A percentile compares a stretch with the other conserved stretches of the same genome.
Evolutionary conservation across 2,888 invertebrate species (phyloP).

Genomic region (Eupithecia insigniata): DNA sequence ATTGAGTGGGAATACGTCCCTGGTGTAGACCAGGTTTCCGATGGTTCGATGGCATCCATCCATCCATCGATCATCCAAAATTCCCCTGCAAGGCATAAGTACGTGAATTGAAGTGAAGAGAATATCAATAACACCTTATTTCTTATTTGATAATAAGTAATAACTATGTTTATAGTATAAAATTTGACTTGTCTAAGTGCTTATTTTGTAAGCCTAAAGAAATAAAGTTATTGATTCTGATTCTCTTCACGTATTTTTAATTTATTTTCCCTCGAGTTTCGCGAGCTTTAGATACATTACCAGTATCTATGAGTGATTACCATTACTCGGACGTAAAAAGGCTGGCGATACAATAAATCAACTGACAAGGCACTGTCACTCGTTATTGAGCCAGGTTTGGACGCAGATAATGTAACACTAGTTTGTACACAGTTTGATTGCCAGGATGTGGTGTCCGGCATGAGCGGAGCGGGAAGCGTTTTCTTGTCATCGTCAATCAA

Average conservation of each 20-base stretch:
- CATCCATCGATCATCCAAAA: neutral
- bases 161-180: too few species aligned
- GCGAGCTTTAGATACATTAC: neutral
- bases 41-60: neutral
- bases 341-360: neutral
- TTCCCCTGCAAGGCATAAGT: neutral
- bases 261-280: neutral
- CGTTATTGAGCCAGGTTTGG: neutral
- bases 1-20: too few species aligned
- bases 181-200: too few species aligned
- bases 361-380: neutral
- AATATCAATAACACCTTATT: too few species aligned
- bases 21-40: too few species aligned
- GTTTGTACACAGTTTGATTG: constrained; percentile 1
- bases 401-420: neutral
- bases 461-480: neutral
- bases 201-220: too few species aligned
- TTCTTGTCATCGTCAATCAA: neutral
- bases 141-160: too few species aligned
- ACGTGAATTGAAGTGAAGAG: too few species aligned
- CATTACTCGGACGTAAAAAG: neutral
- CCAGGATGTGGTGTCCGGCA: neutral
- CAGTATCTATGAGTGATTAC: neutral
- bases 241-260: neutral
- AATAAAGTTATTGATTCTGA: too few species aligned